Conservation (phyloP, 2,113 vertebrate species). For the Bufo bufo region DNA sequence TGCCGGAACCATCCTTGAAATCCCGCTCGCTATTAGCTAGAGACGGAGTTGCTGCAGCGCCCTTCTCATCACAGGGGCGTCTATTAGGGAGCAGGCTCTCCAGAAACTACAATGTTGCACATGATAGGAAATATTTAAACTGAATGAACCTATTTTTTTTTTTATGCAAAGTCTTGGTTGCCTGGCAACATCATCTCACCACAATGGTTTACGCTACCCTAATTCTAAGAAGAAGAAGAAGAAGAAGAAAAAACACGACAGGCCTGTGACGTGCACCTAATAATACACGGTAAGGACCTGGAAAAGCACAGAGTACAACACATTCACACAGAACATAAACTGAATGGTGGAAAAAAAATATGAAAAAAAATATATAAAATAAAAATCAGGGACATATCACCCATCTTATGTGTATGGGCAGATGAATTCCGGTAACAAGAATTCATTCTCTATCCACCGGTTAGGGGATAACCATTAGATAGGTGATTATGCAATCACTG, state of each 20-base stretch:
- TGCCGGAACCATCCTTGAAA: not conserved
- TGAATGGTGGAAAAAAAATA: too few relatives aligned
- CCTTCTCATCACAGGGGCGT: not conserved
- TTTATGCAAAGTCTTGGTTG: constrained; percentile 16
- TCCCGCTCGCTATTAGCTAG: not conserved
- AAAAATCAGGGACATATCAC: too few relatives aligned
- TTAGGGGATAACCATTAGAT: too few relatives aligned
- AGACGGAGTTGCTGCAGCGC: not conserved
- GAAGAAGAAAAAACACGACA: constrained; percentile 11
- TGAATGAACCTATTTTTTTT: constrained; percentile 29
- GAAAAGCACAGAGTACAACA: too few relatives aligned
- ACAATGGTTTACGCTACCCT: constrained; percentile 35
- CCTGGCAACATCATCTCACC: constrained; percentile 26
- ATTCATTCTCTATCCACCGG: too few relatives aligned
- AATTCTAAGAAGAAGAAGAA: not conserved
- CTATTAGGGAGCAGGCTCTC: not conserved
- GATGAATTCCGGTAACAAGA: too few relatives aligned
- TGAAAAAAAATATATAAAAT: too few relatives aligned
- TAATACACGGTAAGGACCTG: not conserved
- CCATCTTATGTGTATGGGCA: too few relatives aligned
- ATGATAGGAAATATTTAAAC: constrained; percentile 4
- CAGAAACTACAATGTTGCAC: not conserved
- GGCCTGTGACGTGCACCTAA: not conserved
- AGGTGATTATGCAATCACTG: too few relatives aligned
- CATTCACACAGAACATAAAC: too few relatives aligned